Evolutionary conservation across 2,113 vertebrate species (phyloP).

Genomic region (Corythoichthys intestinalis): DNA sequence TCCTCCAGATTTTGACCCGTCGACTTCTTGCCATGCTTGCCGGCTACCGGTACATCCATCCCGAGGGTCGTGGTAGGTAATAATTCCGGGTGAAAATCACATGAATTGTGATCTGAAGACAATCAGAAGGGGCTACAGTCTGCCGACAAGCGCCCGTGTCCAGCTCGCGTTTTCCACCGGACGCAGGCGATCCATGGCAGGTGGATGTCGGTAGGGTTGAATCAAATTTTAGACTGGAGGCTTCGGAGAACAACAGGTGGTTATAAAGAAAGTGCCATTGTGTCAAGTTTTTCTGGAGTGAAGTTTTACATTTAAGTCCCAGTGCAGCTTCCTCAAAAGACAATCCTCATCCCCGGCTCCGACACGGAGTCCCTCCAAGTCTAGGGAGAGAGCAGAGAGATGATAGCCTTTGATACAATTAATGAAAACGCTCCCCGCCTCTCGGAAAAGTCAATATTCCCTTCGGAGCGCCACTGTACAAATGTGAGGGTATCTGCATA

Average conservation of each 20-base stretch:
- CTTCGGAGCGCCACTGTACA: constrained; percentile 40
- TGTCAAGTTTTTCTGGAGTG: constrained; percentile 31
- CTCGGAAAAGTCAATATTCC: constrained; percentile 62
- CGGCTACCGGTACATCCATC: constrained; percentile 95
- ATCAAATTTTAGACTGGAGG: not conserved
- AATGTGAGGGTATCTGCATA: constrained; percentile 63
- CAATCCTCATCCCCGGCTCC: constrained; percentile 11
- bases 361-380: constrained; percentile 59
- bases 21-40: constrained; percentile 92
- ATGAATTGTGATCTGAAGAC: constrained; percentile 68
- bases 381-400: constrained; percentile 65
- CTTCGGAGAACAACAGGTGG: not conserved
- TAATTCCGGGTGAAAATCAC: constrained; percentile 72
- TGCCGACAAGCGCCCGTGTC: constrained; percentile 68
- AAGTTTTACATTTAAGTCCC: constrained; percentile 44
- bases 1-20: constrained; percentile 96
- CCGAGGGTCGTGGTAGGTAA: constrained; percentile 69
- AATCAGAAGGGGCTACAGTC: constrained; percentile 68
- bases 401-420: constrained; percentile 39
- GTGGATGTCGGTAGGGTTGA: constrained; percentile 25
- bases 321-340: constrained; percentile 2
- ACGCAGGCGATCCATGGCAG: constrained; percentile 66
- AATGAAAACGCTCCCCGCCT: constrained; percentile 44
- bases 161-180: constrained; percentile 76
- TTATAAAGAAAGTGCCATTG: constrained; percentile 64